Conservation (phyloP, 2,113 vertebrate species). For the Argyrosomus japonicus region DNA sequence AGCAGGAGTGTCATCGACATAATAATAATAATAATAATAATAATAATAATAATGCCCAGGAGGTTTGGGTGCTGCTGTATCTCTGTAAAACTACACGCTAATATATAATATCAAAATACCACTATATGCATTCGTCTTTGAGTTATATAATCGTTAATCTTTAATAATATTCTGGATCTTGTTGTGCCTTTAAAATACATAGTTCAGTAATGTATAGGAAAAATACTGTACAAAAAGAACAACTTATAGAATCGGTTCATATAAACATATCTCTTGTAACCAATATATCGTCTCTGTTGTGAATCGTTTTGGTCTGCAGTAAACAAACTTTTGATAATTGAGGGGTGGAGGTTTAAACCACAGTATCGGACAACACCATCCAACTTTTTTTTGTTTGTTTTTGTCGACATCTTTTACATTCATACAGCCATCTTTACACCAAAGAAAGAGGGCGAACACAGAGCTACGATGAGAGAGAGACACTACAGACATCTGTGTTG, state of each 20-base stretch:
- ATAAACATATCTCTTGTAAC: constrained; percentile 93
- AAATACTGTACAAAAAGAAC: constrained; percentile 97
- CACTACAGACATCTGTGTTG: constrained; percentile 58
- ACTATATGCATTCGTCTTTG: constrained; percentile 65
- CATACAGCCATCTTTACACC: constrained; percentile 78
- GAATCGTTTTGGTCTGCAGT: constrained; percentile 80
- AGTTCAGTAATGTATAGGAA: constrained; percentile 92
- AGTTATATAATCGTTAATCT: constrained; percentile 67
- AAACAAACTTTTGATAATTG: constrained; percentile 78
- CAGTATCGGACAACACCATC: constrained; percentile 91
- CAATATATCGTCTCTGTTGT: constrained; percentile 85
- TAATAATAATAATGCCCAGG: constrained; percentile 66
- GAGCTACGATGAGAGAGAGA: constrained; percentile 78
- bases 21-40: not conserved
- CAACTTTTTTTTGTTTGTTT: constrained; percentile 72
- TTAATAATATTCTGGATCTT: constrained; percentile 78
- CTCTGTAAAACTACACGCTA: constrained; percentile 55
- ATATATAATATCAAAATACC: constrained; percentile 81
- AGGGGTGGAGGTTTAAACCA: constrained; percentile 82
- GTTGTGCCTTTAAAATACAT: constrained; percentile 93
- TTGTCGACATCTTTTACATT: constrained; percentile 91
- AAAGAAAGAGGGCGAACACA: constrained; percentile 58
- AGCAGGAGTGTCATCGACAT: constrained; percentile 26
- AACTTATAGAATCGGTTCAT: constrained; percentile 91
- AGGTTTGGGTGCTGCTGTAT: constrained; percentile 54